Percentiles rank a stretch among this genome's conserved stretches.
Evolutionary conservation across 2,888 invertebrate genomes (phyloP).

Genomic region (Chironomus riparius): DNA sequence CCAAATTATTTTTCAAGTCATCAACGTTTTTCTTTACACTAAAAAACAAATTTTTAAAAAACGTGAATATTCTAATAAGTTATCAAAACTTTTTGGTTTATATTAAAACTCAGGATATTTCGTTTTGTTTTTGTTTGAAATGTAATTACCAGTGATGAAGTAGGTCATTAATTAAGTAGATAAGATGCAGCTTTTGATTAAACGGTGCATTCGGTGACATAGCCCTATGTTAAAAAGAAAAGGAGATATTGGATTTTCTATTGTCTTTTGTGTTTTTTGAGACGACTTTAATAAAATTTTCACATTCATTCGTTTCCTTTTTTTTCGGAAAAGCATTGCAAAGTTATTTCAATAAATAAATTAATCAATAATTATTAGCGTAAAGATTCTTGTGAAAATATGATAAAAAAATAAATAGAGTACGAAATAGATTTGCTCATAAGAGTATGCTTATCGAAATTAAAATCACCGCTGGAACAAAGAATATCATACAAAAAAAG

Average conservation of each 20-base stretch:
- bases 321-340: no score
- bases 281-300: background rate
- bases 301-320: no score
- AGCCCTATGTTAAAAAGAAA: constrained; percentile 47
- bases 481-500: background rate
- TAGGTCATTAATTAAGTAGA: constrained; percentile 97
- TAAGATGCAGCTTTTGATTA: constrained; percentile 89
- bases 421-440: no score
- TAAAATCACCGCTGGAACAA: constrained; percentile 7
- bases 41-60: no score
- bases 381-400: no score
- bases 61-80: no score
- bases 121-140: no score
- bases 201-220: constrained; percentile 62
- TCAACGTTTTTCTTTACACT: constrained; percentile 94
- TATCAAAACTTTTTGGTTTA: no score
- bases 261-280: background rate
- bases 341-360: no score
- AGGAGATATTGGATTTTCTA: constrained; percentile 38
- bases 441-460: background rate
- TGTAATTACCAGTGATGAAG: constrained; percentile 88
- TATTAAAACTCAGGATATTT: no score
- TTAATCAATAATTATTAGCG: no score
- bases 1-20: constrained; percentile 86
- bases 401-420: no score